phyloP scores from a whole-genome alignment of 2,797 vertebrate genomes.

The Acomys russatus region DNA sequence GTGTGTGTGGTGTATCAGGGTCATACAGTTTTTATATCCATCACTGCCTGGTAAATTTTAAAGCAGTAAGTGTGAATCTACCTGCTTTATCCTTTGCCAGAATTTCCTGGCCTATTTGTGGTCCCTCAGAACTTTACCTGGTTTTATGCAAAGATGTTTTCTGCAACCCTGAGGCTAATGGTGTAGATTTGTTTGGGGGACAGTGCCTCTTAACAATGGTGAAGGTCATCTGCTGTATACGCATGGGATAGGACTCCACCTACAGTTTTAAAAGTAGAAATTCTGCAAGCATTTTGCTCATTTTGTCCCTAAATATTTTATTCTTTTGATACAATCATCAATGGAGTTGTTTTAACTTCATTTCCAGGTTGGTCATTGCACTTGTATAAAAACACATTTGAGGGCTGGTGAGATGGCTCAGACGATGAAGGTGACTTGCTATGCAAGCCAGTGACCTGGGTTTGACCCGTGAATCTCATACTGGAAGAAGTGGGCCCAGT shows the following conservation, averaged over 20 bases:
- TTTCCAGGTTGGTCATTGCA: conserved; percentile 19
- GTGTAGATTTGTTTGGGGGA: background rate
- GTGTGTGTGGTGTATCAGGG: background rate
- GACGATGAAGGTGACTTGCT: background rate
- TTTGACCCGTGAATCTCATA: background rate
- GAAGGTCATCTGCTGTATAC: background rate
- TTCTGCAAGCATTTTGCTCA: background rate
- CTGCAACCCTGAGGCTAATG: background rate
- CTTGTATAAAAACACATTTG: background rate
- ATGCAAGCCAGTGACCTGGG: background rate
- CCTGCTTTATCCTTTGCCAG: conserved; percentile 21
- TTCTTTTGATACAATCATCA: background rate
- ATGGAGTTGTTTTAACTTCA: background rate
- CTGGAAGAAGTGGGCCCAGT: background rate
- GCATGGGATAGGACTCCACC: background rate
- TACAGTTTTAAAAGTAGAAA: background rate
- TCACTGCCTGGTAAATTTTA: background rate
- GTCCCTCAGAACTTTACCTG: background rate
- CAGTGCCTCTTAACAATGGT: background rate
- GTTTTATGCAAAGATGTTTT: background rate
- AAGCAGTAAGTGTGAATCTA: background rate
- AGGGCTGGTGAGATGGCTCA: background rate
- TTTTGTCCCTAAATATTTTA: background rate
- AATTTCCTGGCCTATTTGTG: background rate
- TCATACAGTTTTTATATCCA: background rate